Base-by-base conservation (phyloP, 1,140 invertebrate species). In the Neomicropteryx cornuta region DNA sequence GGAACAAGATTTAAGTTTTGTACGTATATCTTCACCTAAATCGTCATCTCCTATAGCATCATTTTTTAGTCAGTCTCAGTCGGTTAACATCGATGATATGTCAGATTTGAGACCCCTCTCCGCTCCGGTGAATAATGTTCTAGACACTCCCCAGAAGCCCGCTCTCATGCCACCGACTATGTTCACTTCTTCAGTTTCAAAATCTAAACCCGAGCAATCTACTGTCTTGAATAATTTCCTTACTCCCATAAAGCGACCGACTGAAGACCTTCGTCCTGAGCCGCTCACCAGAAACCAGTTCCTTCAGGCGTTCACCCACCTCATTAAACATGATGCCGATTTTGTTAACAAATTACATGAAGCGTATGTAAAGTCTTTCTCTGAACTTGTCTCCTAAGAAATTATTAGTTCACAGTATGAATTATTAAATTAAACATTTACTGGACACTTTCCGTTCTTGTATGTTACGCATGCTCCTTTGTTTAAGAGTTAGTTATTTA, bases 331-430 rank as follows among this genome's bases (percentile, higher is more conserved):
- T 62, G 88, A 93, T 61, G 67, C 81, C 6, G 81, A 86, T 45
- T 93, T 92, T 65, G 74, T 90, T 5, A 80, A 77, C 47, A 88
- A 86, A 60, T 67, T 92, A 37, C 87, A 93, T 59, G 87, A 91
- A 66, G 87, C 86, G 33, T 92, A 92, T 56, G 77, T 90, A 1
- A 86, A 87, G 61, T 86, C 83, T 10, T 83, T 85, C 51, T 73
- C 79, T 49, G 79, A 84, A n/a, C n/a, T n/a, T n/a, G n/a, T n/a
- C n/a, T n/a, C n/a, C n/a, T n/a, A n/a, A n/a, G n/a, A n/a, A n/a
- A n/a, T n/a, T n/a, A n/a, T n/a, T n/a, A n/a, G n/a, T n/a, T n/a
- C n/a, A n/a, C n/a, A n/a, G n/a, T n/a, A n/a, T n/a, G n/a, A n/a
- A n/a, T n/a, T n/a, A n/a, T n/a, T n/a, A n/a, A n/a, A n/a, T n/a